Evolutionary conservation across 2,888 invertebrate species (phyloP), one percentile per base, ranked within the genome.

Genomic region (Zygaena filipendulae): DNA sequence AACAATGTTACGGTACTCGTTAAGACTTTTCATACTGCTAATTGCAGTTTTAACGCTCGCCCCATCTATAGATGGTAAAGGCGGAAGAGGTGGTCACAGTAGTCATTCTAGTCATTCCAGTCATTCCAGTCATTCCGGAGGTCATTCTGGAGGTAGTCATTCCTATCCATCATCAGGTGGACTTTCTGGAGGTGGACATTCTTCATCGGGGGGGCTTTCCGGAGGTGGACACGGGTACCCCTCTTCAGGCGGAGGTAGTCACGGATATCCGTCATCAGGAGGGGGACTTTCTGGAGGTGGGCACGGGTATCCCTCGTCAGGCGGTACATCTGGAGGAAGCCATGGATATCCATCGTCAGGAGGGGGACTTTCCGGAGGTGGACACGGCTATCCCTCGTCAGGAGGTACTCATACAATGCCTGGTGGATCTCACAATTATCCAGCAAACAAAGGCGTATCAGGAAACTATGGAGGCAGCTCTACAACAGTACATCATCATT

Each of bases 401-500:
- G 33, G 37, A 14, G 43, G 46, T 20, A n/a, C n/a, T n/a, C n/a
- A n/a, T n/a, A n/a, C n/a, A n/a, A 16, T 39, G 13, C 42, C 49
- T 3, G 39, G 45, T 11, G 43, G 42, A 14, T 36, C 39, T 25
- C 44, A 43, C 23, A 35, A 40, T 4, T 48, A 47, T 38, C 47
- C 50, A 6, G 29, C 40, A 12, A 40, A 45, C 3, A 47, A 42
- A 23, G 52, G 51, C n/a, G 22, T 47, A 9, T 45, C 50, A 2
- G 54, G 54, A 13, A 41, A 45, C 23, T 32, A 42, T 21, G 29
- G 34, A 16, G 37, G 44, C 6, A 46, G 45, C 18, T 59, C 56
- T 3, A 67, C 62, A 1, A 63, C 59, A 11, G 39, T 63, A 13
- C 45, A 69, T 36, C 46, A 70, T 36, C 58, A 71, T 36, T 74